Conservation (phyloP, 2,797 vertebrate genomes). For the Sebastes minor region DNA sequence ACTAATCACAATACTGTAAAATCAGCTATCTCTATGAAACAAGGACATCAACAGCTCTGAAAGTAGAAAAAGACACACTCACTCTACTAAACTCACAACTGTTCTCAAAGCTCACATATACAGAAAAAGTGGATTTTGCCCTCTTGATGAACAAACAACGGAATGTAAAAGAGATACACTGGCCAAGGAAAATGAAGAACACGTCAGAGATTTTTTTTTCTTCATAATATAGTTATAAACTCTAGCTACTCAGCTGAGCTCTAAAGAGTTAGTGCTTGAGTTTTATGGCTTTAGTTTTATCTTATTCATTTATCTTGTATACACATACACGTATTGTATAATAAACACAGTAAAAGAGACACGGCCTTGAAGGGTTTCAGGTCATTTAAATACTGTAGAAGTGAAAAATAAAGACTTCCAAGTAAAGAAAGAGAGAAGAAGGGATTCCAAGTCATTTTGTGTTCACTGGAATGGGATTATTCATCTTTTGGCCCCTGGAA, state of each 20-base stretch:
- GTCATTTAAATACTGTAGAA: slow-evolving; percentile 64
- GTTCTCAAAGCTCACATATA: slow-evolving; percentile 70
- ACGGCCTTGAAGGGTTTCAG: slow-evolving; percentile 68
- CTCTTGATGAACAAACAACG: slow-evolving; percentile 71
- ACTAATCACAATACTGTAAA: slow-evolving; percentile 74
- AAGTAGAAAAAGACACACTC: slow-evolving; percentile 77
- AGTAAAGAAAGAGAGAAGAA: slow-evolving; percentile 60
- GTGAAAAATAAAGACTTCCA: slow-evolving; percentile 60
- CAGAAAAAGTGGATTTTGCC: slow-evolving; percentile 69
- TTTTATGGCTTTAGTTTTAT: slow-evolving; percentile 88
- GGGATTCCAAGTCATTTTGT: slow-evolving; percentile 70
- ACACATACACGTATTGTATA: slow-evolving; percentile 75
- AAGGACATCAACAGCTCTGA: slow-evolving; percentile 70
- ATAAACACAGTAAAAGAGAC: slow-evolving; percentile 79
- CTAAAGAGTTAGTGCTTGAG: slow-evolving; percentile 85
- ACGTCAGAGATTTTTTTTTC: slow-evolving; percentile 58
- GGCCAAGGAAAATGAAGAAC: slow-evolving; percentile 71
- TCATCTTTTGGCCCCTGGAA: slow-evolving; percentile 53
- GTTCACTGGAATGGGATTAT: slow-evolving; percentile 36
- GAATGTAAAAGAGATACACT: slow-evolving; percentile 77
- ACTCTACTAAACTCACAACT: slow-evolving; percentile 72
- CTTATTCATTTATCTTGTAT: slow-evolving; percentile 79
- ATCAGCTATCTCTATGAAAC: slow-evolving; percentile 71
- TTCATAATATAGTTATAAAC: slow-evolving; percentile 68
- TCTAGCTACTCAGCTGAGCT: slow-evolving; percentile 82